These are phyloP conservation scores for Drosophila erecta DNA, from an alignment of 1,140 invertebrate genomes.

Conservation along the genomic window DNA sequence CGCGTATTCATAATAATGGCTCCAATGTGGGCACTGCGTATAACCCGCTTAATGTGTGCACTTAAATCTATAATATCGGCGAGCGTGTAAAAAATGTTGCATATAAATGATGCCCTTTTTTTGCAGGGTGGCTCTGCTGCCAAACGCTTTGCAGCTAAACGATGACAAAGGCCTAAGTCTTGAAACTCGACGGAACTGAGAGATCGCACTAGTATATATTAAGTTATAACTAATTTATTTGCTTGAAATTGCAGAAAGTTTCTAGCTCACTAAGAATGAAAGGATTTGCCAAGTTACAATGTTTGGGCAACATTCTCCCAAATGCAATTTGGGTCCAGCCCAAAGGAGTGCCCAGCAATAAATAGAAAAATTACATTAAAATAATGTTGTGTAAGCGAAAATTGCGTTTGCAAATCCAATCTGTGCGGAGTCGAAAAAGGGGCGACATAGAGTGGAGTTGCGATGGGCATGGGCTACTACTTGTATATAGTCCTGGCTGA, in stretches of 20 bases:
- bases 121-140: slow-evolving; percentile 49
- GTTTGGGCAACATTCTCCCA: background rate
- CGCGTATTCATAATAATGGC: slow-evolving; percentile 55
- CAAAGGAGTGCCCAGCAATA: slow-evolving; percentile 25
- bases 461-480: background rate
- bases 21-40: slow-evolving; percentile 33
- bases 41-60: slow-evolving; percentile 64
- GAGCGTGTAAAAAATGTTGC: slow-evolving; percentile 60
- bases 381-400: slow-evolving; percentile 59
- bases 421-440: slow-evolving; percentile 23
- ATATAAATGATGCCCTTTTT: slow-evolving; percentile 63
- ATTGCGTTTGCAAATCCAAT: slow-evolving; percentile 61
- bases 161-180: background rate
- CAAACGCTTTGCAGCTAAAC: background rate
- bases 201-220: too few relatives aligned
- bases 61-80: slow-evolving; percentile 78
- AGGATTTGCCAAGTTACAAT: too few relatives aligned
- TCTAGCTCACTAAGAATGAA: too few relatives aligned
- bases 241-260: too few relatives aligned
- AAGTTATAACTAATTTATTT: too few relatives aligned
- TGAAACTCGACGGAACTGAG: background rate
- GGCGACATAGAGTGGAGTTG: background rate
- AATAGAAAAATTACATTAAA: slow-evolving; percentile 59
- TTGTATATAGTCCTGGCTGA: background rate
- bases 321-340: slow-evolving; percentile 23